Evolutionary conservation across 2,113 vertebrate genomes (phyloP).

Genomic region (Brachyhypopomus occidentalis): DNA sequence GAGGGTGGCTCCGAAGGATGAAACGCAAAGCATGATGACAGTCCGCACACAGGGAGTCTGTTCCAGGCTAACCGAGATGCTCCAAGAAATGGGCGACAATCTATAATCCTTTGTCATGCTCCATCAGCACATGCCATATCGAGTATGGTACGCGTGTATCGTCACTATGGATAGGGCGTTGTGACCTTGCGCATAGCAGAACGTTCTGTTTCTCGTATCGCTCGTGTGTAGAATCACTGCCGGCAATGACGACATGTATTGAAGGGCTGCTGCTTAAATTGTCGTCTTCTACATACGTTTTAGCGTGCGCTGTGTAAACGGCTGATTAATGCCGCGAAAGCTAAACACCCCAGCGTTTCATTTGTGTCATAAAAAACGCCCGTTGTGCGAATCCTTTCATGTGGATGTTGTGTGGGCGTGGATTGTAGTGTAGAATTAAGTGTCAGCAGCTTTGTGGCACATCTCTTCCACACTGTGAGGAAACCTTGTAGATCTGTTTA

Average conservation of each 20-base stretch:
- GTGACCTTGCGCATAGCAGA: not conserved
- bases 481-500: not conserved
- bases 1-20: not conserved
- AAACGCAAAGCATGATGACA: not conserved
- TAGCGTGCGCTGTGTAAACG: no score
- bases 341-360: no score
- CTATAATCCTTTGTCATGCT: not conserved
- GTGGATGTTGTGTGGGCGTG: not conserved
- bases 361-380: no score
- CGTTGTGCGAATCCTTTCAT: no score
- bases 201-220: not conserved
- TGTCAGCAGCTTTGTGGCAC: not conserved
- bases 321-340: no score
- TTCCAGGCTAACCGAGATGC: not conserved
- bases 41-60: not conserved
- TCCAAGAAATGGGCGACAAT: not conserved
- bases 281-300: no score
- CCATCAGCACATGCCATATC: not conserved
- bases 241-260: no score
- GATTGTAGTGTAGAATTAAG: not conserved
- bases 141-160: not conserved
- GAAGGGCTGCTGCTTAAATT: no score
- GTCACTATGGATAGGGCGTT: not conserved
- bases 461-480: not conserved
- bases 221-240: no score